Evolutionary conservation across 2,797 vertebrate species (phyloP), one percentile per base, ranked within the genome.

Genomic region (Myotis vivesi): DNA sequence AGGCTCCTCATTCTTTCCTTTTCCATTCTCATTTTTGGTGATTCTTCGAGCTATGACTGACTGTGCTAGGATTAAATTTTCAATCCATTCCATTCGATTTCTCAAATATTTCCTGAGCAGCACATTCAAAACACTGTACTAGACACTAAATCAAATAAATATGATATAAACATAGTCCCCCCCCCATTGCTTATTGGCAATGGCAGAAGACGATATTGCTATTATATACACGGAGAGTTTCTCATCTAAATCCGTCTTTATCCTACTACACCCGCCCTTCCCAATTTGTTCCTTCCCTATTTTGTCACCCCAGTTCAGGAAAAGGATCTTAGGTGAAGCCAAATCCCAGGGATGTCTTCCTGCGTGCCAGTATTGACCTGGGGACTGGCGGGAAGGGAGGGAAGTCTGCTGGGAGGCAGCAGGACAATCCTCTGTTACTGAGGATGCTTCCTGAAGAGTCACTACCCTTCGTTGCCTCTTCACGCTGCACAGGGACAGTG

Each of bases 71-170:
- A 69, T 6, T 82, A 41, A 53, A 80, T 68, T 75, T 84, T 79
- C 79, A 73, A 84, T 68, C 25, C 73, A 66, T 64, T 79, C 46
- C 46, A 62, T 69, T 92, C 55, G 17, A 53, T 81, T 64, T 30
- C 72, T 92, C 55, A 94, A 68, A 62, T 83, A 73, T n/a, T 72
- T 93, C 69, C 84, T 59, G 41, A 71, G 30, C 6, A 87, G 59
- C 25, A 83, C 76, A 66, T 72, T 33, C 46, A 86, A 85, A 46
- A 38, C 53, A 75, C 46, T 51, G 5, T 80, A 68, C 33, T 87
- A 80, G 13, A 68, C 30, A 86, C 15, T 6, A 76, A 68, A 36
- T 55, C 33, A 89, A 38, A 41, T 46, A 44, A 77, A 55, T 23
- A 44, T 62, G 51, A 28, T 30, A n/a, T 4, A 73, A 82, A 49